Evolutionary conservation across 2,797 vertebrate species (phyloP).

Genomic region (Pterois miles): DNA sequence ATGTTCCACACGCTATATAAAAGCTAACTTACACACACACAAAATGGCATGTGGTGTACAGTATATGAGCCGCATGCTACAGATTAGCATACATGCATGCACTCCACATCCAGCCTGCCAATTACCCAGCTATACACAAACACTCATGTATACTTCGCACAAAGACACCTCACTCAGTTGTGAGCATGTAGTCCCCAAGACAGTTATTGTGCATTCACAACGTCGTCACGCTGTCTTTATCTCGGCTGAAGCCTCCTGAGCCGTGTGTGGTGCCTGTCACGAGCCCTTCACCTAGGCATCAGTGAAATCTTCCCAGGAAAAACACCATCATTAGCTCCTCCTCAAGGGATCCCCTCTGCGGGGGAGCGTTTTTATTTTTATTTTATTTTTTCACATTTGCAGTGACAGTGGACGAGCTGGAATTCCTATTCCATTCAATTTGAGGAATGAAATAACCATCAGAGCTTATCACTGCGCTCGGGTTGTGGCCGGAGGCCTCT

Average conservation of each 20-base stretch:
- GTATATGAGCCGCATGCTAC: neutral
- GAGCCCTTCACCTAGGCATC: conserved; percentile 51
- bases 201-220: conserved; percentile 29
- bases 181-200: conserved; percentile 3
- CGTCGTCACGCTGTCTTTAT: conserved; percentile 42
- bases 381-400: conserved; percentile 33
- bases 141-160: conserved; percentile 11
- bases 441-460: conserved; percentile 43
- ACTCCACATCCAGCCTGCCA: conserved; percentile 5
- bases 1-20: conserved; percentile 8
- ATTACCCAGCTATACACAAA: conserved; percentile 21
- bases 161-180: neutral
- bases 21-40: conserved; percentile 1
- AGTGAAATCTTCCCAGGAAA: conserved; percentile 51
- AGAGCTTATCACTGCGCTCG: conserved; percentile 27
- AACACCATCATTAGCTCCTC: conserved; percentile 54
- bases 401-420: conserved; percentile 19
- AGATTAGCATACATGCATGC: conserved; percentile 40
- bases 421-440: conserved; percentile 55
- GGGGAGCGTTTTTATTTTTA: neutral
- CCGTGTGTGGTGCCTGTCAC: conserved; percentile 32
- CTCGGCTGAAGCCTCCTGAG: conserved; percentile 46
- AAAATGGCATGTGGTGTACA: conserved; percentile 3
- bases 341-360: conserved; percentile 30
- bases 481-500: conserved; percentile 25